These are phyloP conservation scores for Erebia epiphron DNA, from an alignment of 2,888 invertebrate species.

Conservation along the genomic window DNA sequence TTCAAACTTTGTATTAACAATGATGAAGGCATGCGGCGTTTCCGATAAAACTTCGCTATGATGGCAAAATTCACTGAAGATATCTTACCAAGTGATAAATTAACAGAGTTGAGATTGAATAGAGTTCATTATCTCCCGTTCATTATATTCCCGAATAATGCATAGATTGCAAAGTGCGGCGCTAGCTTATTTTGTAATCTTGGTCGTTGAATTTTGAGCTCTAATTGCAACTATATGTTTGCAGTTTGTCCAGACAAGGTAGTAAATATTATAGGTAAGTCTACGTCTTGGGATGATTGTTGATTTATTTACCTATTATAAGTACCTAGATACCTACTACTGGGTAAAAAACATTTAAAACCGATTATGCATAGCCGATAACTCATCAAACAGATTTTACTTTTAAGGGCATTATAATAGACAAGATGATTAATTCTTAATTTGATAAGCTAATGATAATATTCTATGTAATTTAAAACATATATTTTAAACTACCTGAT, in stretches of 20 bases:
- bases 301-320: too few relatives aligned
- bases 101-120: constrained; percentile 70
- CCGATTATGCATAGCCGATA: too few relatives aligned
- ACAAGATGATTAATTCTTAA: too few relatives aligned
- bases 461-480: too few relatives aligned
- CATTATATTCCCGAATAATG: constrained; percentile 35
- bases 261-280: too few relatives aligned
- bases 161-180: constrained; percentile 25
- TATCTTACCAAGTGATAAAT: constrained; percentile 68
- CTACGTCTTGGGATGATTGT: too few relatives aligned
- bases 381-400: too few relatives aligned
- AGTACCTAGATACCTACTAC: too few relatives aligned
- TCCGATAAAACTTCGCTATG: constrained; percentile 65
- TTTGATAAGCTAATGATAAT: too few relatives aligned
- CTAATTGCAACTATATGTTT: background rate
- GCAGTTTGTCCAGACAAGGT: background rate
- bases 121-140: constrained; percentile 45
- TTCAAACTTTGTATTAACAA: constrained; percentile 58
- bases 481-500: too few relatives aligned
- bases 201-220: background rate
- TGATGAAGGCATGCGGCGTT: constrained; percentile 52
- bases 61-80: constrained; percentile 59
- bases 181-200: constrained; percentile 22
- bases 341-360: too few relatives aligned
- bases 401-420: too few relatives aligned